Percentiles rank a stretch among this genome's conserved stretches.
These are phyloP conservation scores for Tachuris rubrigastra DNA, from an alignment of 2,113 vertebrate species.

Conservation along the genomic window DNA sequence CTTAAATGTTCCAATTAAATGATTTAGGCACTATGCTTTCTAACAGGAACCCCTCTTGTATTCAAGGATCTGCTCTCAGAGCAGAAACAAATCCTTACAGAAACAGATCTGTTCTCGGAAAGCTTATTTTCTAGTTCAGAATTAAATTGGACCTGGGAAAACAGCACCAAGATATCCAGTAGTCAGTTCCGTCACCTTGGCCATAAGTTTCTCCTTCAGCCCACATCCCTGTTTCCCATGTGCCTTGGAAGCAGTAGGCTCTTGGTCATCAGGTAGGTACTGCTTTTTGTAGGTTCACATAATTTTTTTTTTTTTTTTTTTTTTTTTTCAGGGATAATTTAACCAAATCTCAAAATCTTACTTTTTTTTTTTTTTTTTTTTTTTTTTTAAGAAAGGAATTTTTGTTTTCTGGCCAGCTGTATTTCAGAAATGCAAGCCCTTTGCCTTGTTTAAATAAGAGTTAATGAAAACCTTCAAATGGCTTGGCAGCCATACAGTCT, in stretches of 20 bases:
- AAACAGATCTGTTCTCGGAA: neutral
- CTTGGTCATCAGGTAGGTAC: neutral
- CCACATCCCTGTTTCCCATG: neutral
- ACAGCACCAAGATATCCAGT: neutral
- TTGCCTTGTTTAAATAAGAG: slow-evolving; percentile 52
- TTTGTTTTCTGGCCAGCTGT: neutral
- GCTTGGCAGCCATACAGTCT: slow-evolving; percentile 39
- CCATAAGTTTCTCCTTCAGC: neutral
- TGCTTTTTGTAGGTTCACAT: neutral
- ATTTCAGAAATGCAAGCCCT: slow-evolving; percentile 8
- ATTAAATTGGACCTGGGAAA: neutral
- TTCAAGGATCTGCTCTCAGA: neutral
- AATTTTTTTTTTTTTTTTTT: neutral
- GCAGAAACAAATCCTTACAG: neutral
- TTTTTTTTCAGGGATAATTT: neutral
- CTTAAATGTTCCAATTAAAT: neutral
- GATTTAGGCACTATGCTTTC: neutral
- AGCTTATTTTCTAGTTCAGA: neutral
- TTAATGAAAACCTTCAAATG: slow-evolving; percentile 51
- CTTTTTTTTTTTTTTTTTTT: neutral
- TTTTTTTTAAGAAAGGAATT: neutral
- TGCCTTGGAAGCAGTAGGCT: neutral
- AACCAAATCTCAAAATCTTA: neutral
- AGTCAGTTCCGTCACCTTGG: neutral
- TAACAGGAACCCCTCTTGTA: neutral